Percentiles rank a stretch among this genome's conserved stretches.
Evolutionary conservation across 2,797 vertebrate genomes (phyloP).

Genomic region (Alca torda): DNA sequence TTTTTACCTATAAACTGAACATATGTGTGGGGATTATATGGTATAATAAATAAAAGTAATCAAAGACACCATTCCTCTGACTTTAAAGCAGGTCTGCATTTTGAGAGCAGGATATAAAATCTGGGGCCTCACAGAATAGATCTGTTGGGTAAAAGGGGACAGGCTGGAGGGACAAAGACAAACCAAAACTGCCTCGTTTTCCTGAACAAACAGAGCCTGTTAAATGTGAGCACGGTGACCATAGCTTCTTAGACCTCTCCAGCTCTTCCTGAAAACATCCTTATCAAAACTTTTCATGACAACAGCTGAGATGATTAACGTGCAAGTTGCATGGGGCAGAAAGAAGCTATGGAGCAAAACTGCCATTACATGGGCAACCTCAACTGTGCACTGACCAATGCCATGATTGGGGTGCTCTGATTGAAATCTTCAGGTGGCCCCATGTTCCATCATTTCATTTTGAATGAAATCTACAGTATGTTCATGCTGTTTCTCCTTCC

Average conservation of each 20-base stretch:
- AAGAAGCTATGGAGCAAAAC: background rate
- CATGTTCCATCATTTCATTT: background rate
- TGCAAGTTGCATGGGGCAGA: background rate
- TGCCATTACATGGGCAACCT: background rate
- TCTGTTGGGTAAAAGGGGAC: background rate
- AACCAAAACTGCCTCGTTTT: accelerated
- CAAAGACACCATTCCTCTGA: background rate
- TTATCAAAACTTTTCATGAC: background rate
- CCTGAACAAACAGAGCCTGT: background rate
- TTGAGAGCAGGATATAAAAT: background rate
- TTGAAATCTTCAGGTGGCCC: background rate
- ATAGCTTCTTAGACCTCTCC: background rate
- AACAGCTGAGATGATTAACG: accelerated
- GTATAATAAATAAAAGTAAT: background rate
- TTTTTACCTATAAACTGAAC: background rate
- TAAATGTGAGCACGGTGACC: background rate
- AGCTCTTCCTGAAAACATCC: background rate
- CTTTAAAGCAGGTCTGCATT: background rate
- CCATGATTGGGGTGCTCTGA: background rate
- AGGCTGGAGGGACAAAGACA: background rate
- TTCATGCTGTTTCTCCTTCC: background rate
- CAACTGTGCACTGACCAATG: accelerated
- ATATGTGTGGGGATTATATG: background rate
- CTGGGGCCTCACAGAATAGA: background rate
- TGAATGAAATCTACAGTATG: background rate